These are phyloP conservation scores for Scalopus aquaticus DNA, from an alignment of 2,113 vertebrate genomes.

Conservation along the genomic window DNA sequence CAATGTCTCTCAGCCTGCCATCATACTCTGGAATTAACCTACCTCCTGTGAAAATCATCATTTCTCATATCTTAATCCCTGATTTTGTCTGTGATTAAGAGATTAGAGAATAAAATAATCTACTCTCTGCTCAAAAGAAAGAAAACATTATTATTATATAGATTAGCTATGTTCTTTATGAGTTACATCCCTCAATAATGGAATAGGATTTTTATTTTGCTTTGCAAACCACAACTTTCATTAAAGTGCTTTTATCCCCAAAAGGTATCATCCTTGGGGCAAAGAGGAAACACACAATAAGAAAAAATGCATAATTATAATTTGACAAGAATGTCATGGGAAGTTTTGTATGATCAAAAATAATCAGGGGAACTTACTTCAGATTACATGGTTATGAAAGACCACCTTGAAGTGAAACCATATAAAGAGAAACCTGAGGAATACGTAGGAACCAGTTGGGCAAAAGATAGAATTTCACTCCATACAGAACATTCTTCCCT, in stretches of 20 bases:
- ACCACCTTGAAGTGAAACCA: not conserved
- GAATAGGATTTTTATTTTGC: not conserved
- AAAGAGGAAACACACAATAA: not conserved
- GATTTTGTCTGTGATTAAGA: not conserved
- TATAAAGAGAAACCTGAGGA: not conserved
- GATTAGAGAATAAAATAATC: not conserved
- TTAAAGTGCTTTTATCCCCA: not conserved
- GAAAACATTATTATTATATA: not conserved
- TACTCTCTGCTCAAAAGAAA: not conserved
- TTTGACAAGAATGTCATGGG: not conserved
- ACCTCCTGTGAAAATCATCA: not conserved
- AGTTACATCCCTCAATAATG: not conserved
- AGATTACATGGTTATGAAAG: not conserved
- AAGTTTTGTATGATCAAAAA: not conserved
- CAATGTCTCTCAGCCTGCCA: not conserved
- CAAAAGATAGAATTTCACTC: not conserved
- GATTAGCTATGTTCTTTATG: not conserved
- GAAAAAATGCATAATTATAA: not conserved
- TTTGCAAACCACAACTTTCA: not conserved
- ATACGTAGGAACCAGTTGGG: not conserved
- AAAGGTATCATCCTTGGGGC: not conserved
- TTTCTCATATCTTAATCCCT: not conserved
- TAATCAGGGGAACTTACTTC: not conserved
- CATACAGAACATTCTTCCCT: not conserved
- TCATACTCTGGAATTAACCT: not conserved